phyloP scores from a whole-genome alignment of 2,113 vertebrate species.

The Mus spicilegus region DNA sequence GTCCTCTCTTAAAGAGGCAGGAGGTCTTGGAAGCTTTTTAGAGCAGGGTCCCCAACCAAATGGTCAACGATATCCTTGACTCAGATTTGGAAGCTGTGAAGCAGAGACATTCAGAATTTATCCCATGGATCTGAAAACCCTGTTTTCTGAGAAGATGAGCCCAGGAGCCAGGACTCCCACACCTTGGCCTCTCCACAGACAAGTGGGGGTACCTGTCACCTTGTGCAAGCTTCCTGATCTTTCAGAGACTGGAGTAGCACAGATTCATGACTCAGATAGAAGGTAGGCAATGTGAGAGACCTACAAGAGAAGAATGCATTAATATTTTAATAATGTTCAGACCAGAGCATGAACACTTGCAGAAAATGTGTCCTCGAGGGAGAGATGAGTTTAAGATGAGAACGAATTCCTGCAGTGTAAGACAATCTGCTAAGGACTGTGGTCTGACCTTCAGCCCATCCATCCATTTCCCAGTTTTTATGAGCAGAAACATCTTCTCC shows the following conservation, averaged over 20 bases:
- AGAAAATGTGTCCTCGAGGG: conserved; percentile 65
- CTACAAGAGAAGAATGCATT: conserved; percentile 68
- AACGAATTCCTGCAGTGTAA: conserved; percentile 40
- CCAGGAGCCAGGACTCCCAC: not conserved
- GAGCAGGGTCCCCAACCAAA: not conserved
- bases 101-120: not conserved
- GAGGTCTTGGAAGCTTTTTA: not conserved
- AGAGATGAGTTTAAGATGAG: conserved; percentile 70
- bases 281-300: conserved; percentile 67
- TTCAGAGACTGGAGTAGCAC: conserved; percentile 48
- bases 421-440: conserved; percentile 39
- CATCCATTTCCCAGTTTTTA: conserved; percentile 13
- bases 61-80: conserved; percentile 12
- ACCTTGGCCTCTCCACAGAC: not conserved
- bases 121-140: conserved; percentile 22
- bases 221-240: conserved; percentile 47
- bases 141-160: not conserved
- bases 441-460: conserved; percentile 45
- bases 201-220: conserved; percentile 23
- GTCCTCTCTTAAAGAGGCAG: not conserved
- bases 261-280: conserved; percentile 64
- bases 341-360: conserved; percentile 35
- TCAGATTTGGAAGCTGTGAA: not conserved
- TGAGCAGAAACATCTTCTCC: not conserved
- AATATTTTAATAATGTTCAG: conserved; percentile 77